A percentile compares a stretch with the other conserved stretches of the same genome.
phyloP scores from a whole-genome alignment of 2,113 vertebrate species.

The Atherinomorus stipes region DNA sequence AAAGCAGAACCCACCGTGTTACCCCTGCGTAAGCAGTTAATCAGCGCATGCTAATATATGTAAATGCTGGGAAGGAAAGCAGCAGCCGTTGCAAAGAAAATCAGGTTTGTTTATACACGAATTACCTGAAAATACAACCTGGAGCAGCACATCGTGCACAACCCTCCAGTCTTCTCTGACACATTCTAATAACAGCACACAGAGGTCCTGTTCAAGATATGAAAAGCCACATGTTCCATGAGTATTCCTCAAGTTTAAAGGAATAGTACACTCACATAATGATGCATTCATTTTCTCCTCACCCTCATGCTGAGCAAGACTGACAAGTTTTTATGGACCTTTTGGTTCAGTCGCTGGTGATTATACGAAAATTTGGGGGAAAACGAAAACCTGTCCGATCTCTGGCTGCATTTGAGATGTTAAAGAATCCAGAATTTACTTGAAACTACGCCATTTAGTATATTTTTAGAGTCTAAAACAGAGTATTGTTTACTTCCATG shows the following conservation, averaged over 20 bases:
- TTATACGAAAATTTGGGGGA: too few species aligned
- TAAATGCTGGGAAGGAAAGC: conserved; percentile 25
- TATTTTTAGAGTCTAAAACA: too few species aligned
- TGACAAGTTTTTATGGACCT: not conserved
- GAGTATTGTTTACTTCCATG: too few species aligned
- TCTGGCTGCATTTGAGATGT: too few species aligned
- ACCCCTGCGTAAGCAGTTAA: conserved; percentile 22
- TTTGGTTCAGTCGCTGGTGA: not conserved
- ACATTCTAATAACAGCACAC: not conserved
- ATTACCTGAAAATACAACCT: conserved; percentile 1
- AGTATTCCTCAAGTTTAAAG: not conserved
- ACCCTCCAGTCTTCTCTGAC: not conserved
- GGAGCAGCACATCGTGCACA: not conserved
- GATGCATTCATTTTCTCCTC: too few species aligned
- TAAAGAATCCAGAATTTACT: too few species aligned
- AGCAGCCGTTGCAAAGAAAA: not conserved
- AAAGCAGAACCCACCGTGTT: not conserved
- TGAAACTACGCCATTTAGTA: too few species aligned
- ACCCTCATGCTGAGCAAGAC: too few species aligned
- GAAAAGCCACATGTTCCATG: not conserved
- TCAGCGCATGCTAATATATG: conserved; percentile 21
- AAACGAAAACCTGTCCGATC: too few species aligned
- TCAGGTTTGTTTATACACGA: conserved; percentile 4
- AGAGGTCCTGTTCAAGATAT: not conserved
- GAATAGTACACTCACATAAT: not conserved